These are phyloP conservation scores for Tipula unca DNA, from an alignment of 2,888 invertebrate genomes.

Conservation along the genomic window DNA sequence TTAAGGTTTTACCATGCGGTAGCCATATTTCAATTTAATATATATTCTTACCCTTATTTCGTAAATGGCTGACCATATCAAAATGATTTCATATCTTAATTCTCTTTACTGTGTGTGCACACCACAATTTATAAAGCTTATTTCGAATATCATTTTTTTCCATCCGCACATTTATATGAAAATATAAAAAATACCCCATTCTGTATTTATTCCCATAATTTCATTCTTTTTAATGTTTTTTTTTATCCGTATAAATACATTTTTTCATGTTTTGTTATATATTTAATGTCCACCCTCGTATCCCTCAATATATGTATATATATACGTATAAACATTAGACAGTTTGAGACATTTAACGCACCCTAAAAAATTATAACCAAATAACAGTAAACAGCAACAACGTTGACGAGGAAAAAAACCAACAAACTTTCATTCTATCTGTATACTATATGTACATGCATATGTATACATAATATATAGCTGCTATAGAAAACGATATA, in stretches of 20 bases:
- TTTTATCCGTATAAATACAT: not conserved
- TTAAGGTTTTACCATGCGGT: no score
- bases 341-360: constrained; percentile 14
- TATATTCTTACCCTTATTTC: not conserved
- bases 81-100: not conserved
- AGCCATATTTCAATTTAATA: not conserved
- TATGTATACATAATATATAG: not conserved
- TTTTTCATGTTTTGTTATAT: not conserved
- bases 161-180: not conserved
- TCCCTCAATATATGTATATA: not conserved
- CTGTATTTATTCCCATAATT: not conserved
- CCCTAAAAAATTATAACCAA: not conserved
- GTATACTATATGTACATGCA: not conserved
- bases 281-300: not conserved
- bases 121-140: not conserved
- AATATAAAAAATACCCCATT: not conserved
- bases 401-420: not conserved
- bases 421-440: not conserved
- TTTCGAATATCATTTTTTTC: not conserved
- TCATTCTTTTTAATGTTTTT: not conserved
- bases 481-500: not conserved
- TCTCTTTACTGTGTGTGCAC: not conserved
- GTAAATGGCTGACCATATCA: constrained; percentile 14
- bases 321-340: not conserved
- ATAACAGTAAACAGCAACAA: not conserved